phyloP scores from a whole-genome alignment of 2,113 vertebrate species.

The Crypturellus undulatus region DNA sequence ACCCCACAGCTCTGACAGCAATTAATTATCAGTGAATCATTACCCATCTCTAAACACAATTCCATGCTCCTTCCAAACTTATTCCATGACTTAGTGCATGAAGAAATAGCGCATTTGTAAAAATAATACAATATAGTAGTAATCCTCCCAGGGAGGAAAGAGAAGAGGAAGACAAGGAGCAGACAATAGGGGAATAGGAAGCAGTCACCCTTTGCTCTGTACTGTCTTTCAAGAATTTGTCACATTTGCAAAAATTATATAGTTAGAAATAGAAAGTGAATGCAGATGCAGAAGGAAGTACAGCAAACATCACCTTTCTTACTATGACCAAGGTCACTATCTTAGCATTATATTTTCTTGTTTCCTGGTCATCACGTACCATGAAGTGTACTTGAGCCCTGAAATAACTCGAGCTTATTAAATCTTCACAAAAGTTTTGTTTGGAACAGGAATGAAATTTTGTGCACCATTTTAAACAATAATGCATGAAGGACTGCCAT shows the following conservation, averaged over 20 bases:
- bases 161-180: neutral
- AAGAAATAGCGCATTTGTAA: neutral
- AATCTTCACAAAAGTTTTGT: neutral
- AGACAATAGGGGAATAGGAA: neutral
- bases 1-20: slow-evolving; percentile 11
- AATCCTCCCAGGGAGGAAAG: neutral
- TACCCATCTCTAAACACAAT: slow-evolving; percentile 15
- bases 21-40: slow-evolving; percentile 56
- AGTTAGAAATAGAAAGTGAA: neutral
- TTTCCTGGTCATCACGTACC: rapidly evolving
- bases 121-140: neutral
- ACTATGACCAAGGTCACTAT: neutral
- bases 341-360: neutral
- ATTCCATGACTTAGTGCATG: neutral
- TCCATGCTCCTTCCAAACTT: slow-evolving; percentile 10
- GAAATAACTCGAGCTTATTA: neutral
- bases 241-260: neutral
- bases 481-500: neutral
- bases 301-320: neutral
- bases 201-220: neutral
- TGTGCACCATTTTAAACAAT: neutral
- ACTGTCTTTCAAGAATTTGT: neutral
- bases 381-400: neutral
- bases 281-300: neutral
- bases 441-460: neutral